Evolutionary conservation across 2,888 invertebrate genomes (phyloP).

Genomic region (Strigamia maritima): DNA sequence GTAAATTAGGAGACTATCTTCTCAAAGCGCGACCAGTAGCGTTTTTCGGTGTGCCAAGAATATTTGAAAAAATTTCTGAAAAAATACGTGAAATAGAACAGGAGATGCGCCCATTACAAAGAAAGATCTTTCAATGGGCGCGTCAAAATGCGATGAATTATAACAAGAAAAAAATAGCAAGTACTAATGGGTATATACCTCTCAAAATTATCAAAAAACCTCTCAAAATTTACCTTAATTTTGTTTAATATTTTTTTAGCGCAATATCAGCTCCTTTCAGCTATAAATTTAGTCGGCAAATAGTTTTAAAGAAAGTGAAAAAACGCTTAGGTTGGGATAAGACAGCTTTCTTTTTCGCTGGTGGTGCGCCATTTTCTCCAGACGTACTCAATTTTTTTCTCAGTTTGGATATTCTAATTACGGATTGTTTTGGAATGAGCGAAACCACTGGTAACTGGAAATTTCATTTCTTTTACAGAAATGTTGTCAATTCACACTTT

Average conservation of each 20-base stretch:
- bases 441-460: slow-evolving; percentile 35
- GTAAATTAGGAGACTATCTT: slow-evolving; percentile 6
- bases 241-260: not conserved
- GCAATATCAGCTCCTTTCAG: slow-evolving; percentile 59
- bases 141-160: not conserved
- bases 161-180: not conserved
- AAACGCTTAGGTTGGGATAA: slow-evolving; percentile 74
- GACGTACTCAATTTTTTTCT: slow-evolving; percentile 76
- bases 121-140: not conserved
- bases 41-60: not conserved
- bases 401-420: not conserved
- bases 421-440: slow-evolving; percentile 33
- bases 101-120: not conserved
- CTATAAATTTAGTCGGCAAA: slow-evolving; percentile 70
- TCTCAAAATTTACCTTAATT: not conserved
- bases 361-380: slow-evolving; percentile 79
- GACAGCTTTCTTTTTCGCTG: slow-evolving; percentile 66
- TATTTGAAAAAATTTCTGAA: slow-evolving; percentile 10
- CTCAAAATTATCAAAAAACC: not conserved
- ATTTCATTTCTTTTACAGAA: too few species aligned
- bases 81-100: not conserved
- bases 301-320: slow-evolving; percentile 77
- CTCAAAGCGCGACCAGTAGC: not conserved
- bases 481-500: not conserved
- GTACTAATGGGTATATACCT: not conserved